A percentile compares a stretch with the other conserved stretches of the same genome.
phyloP scores from a whole-genome alignment of 2,797 vertebrate genomes.

The Crax fasciolata region DNA sequence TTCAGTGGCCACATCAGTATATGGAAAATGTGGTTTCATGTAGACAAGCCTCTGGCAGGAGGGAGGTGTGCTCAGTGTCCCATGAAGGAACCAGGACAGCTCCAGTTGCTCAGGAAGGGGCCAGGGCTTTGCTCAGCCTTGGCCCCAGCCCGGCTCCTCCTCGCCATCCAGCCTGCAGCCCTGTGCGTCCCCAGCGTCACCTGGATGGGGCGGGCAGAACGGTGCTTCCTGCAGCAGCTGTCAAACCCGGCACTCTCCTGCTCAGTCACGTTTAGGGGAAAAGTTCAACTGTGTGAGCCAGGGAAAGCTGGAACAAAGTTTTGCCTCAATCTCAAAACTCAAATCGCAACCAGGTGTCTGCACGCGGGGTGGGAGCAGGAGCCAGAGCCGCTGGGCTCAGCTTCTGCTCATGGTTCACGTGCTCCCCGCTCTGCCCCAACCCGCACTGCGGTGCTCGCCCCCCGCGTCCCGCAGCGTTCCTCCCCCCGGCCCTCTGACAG shows the following conservation, averaged over 20 bases:
- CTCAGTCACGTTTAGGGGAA: neutral
- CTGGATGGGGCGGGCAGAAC: neutral
- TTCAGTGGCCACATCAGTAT: neutral
- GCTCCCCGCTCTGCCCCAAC: neutral
- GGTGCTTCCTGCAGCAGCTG: neutral
- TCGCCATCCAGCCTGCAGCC: neutral
- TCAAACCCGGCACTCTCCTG: neutral
- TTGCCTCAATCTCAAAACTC: neutral
- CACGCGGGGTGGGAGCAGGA: neutral
- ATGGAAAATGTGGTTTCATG: neutral
- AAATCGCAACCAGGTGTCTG: neutral
- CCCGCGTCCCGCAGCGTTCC: constrained; percentile 41
- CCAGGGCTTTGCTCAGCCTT: neutral
- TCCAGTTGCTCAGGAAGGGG: no score
- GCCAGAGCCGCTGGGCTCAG: neutral
- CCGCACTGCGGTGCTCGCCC: neutral
- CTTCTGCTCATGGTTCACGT: neutral
- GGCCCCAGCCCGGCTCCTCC: neutral
- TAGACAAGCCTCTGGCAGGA: neutral
- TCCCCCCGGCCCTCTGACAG: constrained; percentile 45
- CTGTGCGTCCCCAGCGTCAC: no score
- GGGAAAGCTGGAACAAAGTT: neutral
- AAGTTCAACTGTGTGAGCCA: neutral
- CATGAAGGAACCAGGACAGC: neutral
- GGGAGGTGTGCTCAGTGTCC: neutral